Base-by-base conservation (phyloP, 2,797 vertebrate species). In the Parauchenoglanis punctatus region DNA sequence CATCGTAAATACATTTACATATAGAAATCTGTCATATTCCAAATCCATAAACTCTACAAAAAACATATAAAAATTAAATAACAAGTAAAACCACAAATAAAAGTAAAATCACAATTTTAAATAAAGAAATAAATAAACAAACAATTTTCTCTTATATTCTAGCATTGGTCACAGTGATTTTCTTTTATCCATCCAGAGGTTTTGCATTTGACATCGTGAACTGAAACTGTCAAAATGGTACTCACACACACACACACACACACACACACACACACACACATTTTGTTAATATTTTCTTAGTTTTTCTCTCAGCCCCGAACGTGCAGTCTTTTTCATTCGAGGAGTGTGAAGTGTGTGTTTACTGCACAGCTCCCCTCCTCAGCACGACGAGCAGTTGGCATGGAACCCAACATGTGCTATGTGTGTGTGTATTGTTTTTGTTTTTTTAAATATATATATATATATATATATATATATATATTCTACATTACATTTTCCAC, bases 121-220 rank as follows among this genome's bases (percentile, higher is more conserved):
- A 80, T 59, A 93, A 84, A 88, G 40, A 83, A 84, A 90, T 86
- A 93, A 80, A 88, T 61, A 83, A 83, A 90, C 81, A 90, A 94
- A 91, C 90, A 92, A 4, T 28, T 17, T 5, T 44, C 17, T n/a
- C 2, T 93, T 91, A 87, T 89, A 93, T 92, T 96, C 95, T 96
- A 94, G 94, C 94, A 93, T 96, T 95, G 94, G 95, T 99, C 98
- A 99, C 99, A 99, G 99, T 99, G 98, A 97, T 98, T 96, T 96
- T 86, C 25, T 61, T 81, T 75, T 81, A 31, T 56, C 35, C 75
- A 97, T 96, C 95, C 94, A 96, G 96, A 96, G 94, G 92, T 95
- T 86, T 95, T 90, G 93, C 94, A 92, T 95, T 96, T 95, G 93
- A 94, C 92, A 91, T 94, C 91, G 87, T 93, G 94, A 93, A 94